phyloP scores from a whole-genome alignment of 1,140 invertebrate genomes.

The Diorhabda sublineata region DNA sequence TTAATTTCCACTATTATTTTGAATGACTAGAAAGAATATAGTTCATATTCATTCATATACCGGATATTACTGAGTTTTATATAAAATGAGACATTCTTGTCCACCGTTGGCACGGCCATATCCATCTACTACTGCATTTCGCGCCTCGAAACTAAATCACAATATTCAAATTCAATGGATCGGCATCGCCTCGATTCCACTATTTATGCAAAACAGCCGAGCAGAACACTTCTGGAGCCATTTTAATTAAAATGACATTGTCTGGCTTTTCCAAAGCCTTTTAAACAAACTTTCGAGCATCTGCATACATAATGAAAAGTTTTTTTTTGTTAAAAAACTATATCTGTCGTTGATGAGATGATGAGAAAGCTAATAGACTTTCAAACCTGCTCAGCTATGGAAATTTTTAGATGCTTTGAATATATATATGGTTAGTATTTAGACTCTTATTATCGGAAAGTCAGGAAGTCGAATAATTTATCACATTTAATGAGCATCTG shows the following conservation, averaged over 20 bases:
- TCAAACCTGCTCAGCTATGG: not conserved
- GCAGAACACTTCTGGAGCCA: slow-evolving; percentile 8
- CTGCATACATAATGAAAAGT: slow-evolving; percentile 15
- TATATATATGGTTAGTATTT: not conserved
- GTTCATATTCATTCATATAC: too few relatives aligned
- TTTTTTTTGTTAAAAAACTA: slow-evolving; percentile 8
- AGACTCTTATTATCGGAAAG: too few relatives aligned
- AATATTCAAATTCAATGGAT: slow-evolving; percentile 18
- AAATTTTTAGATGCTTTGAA: not conserved
- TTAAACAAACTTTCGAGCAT: slow-evolving; percentile 14
- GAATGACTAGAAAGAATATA: too few relatives aligned
- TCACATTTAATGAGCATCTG: too few relatives aligned
- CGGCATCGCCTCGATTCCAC: slow-evolving; percentile 11
- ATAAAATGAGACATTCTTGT: too few relatives aligned
- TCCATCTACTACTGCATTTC: not conserved
- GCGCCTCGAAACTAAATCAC: slow-evolving; percentile 5
- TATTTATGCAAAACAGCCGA: slow-evolving; percentile 12
- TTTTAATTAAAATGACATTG: slow-evolving; percentile 17
- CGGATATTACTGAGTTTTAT: too few relatives aligned
- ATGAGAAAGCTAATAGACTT: not conserved
- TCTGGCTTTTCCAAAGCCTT: slow-evolving; percentile 11
- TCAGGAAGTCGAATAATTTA: too few relatives aligned
- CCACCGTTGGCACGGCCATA: too few relatives aligned
- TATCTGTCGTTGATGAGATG: slow-evolving; percentile 1
- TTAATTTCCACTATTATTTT: too few relatives aligned